Evolutionary conservation across 2,888 invertebrate genomes (phyloP).

Genomic region (Hartigia nigra): DNA sequence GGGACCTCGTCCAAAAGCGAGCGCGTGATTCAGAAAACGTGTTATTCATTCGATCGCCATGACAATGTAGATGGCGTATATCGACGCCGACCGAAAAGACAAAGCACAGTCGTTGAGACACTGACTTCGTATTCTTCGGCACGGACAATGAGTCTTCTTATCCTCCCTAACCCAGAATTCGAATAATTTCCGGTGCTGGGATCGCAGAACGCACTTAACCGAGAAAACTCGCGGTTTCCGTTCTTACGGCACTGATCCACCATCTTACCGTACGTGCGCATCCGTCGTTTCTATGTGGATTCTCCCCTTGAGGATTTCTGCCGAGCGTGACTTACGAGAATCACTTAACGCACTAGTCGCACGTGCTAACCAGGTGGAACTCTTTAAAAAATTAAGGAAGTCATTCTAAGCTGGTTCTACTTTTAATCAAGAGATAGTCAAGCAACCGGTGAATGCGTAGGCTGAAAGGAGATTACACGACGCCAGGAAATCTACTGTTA

Average conservation of each 20-base stretch:
- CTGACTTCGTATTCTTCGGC: not conserved
- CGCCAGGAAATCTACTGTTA: not conserved
- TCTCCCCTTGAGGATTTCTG: not conserved
- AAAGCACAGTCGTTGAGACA: not conserved
- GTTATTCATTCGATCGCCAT: conserved; percentile 38
- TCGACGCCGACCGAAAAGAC: not conserved
- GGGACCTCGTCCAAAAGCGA: conserved; percentile 3
- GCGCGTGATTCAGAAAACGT: conserved; percentile 33
- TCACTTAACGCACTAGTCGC: not conserved
- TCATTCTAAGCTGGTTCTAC: not conserved
- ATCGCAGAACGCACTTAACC: conserved; percentile 54
- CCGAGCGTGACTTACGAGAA: not conserved
- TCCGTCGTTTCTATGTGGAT: not conserved
- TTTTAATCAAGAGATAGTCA: not conserved
- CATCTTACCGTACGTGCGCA: not conserved
- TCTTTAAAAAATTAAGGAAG: not conserved
- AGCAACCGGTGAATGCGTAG: not conserved
- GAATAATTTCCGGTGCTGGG: conserved; percentile 43
- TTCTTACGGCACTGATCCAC: not conserved
- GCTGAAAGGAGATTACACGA: not conserved
- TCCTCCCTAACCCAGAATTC: conserved; percentile 34
- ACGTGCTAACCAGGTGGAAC: not conserved
- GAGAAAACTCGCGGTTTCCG: conserved; percentile 14
- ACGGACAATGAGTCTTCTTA: conserved; percentile 6
- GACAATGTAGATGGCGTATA: conserved; percentile 13